Evolutionary conservation across 2,113 vertebrate genomes (phyloP), one percentile per base, ranked within the genome.

Genomic region (Brachyistius frenatus): DNA sequence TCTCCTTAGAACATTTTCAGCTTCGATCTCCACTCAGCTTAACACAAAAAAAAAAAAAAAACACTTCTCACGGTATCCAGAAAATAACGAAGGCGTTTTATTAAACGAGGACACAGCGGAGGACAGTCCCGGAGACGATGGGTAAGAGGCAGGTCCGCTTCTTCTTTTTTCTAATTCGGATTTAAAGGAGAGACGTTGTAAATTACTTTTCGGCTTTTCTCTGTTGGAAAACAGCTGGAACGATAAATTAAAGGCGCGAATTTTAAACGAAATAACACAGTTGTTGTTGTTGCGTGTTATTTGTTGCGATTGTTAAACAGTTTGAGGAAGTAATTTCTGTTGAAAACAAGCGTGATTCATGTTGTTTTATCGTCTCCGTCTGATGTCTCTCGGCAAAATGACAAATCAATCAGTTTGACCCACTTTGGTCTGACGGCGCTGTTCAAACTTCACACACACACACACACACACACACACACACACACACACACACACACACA

Each of bases 41-140:
- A 4, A 58, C 11, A 1, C 5, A 0, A 37, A 39, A 0, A 5
- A 39, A 46, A 39, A 46, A 56, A 23, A 49, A 15, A 69, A 5
- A 14, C 10, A 1, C 1, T 31, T 13, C 23, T 23, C 23, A 23
- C 23, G 23, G 23, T 23, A 23, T 23, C 23, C 23, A 23, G 23
- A 23, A 23, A 23, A 23, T 23, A 23, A 23, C 23, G 23, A 68
- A 41, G 56, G 71, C 60, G 14, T 60, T 63, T 52, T 41, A 63
- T 1, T 64, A 10, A 61, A 73, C 23, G 23, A 23, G 23, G 23
- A 23, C 23, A 23, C 23, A 23, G 23, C 23, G 23, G 67, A 64
- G 47, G 44, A 68, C 63, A 31, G 55, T 16, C 63, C 91, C 91
- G 91, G 83, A 91, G 33, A 91, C 90, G 5, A 36, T 90, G 66